These are phyloP conservation scores for Paedocypris micromegethes DNA, from an alignment of 2,797 vertebrate genomes.

Conservation along the genomic window DNA sequence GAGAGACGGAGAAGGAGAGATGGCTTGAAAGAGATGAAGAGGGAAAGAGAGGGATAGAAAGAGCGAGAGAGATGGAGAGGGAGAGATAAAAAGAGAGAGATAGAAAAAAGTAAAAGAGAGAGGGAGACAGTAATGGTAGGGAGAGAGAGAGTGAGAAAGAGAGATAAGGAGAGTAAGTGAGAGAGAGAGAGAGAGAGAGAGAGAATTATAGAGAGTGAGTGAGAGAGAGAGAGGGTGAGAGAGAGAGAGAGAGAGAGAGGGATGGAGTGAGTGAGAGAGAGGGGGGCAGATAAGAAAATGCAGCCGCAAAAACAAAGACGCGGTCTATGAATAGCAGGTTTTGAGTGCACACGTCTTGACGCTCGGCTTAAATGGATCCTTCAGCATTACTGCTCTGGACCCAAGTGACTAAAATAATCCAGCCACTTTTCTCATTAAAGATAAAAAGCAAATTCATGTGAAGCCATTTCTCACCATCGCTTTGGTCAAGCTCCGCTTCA, in stretches of 20 bases:
- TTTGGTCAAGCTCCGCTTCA: constrained; percentile 9
- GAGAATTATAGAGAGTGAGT: background rate
- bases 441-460: constrained; percentile 20
- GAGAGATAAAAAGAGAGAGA: too few species aligned
- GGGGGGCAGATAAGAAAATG: constrained; percentile 37
- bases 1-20: too few species aligned
- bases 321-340: constrained; percentile 17
- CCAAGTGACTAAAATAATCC: constrained; percentile 31
- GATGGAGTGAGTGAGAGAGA: background rate
- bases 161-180: too few species aligned
- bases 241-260: constrained; percentile 4
- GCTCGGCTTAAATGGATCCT: constrained; percentile 21
- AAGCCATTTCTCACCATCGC: constrained; percentile 20
- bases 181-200: too few species aligned
- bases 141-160: too few species aligned
- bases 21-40: too few species aligned
- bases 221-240: constrained; percentile 5
- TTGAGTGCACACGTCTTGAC: constrained; percentile 20
- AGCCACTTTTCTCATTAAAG: constrained; percentile 14
- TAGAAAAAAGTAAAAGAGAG: too few species aligned
- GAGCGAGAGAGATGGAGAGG: too few species aligned
- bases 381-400: constrained; percentile 13
- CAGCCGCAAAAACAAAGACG: constrained; percentile 34
- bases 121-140: too few species aligned
- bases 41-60: too few species aligned